Evolutionary conservation across 2,888 invertebrate species (phyloP).

Genomic region (Cryptocephalus moraei): DNA sequence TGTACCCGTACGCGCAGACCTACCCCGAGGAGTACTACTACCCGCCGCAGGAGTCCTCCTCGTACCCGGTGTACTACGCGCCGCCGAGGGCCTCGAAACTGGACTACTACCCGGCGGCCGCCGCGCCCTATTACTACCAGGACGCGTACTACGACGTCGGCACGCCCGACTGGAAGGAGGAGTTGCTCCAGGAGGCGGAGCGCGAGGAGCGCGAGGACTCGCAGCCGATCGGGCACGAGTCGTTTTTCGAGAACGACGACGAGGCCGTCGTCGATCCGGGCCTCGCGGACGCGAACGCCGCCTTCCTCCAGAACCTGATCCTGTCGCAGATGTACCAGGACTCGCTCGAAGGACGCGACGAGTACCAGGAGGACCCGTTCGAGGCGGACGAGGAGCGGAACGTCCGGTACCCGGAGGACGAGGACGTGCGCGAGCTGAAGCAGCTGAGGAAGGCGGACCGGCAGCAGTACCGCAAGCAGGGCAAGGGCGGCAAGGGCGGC

Average conservation of each 20-base stretch:
- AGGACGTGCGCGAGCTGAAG: slow-evolving; percentile 55
- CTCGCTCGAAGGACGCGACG: slow-evolving; percentile 29
- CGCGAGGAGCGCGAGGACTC: slow-evolving; percentile 44
- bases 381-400: slow-evolving; percentile 16
- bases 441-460: slow-evolving; percentile 44
- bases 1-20: slow-evolving; percentile 42
- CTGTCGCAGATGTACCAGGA: slow-evolving; percentile 56
- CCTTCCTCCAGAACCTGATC: slow-evolving; percentile 57
- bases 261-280: slow-evolving; percentile 21
- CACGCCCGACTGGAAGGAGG: slow-evolving; percentile 47
- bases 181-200: slow-evolving; percentile 50
- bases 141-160: slow-evolving; percentile 33
- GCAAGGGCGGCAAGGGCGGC: slow-evolving; percentile 12
- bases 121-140: neutral
- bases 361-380: slow-evolving; percentile 18
- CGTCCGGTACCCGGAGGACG: slow-evolving; percentile 41
- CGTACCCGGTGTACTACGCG: slow-evolving; percentile 37
- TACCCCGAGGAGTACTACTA: slow-evolving; percentile 47
- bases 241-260: slow-evolving; percentile 49
- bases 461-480: slow-evolving; percentile 8
- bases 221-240: slow-evolving; percentile 56
- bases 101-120: slow-evolving; percentile 37
- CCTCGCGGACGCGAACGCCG: slow-evolving; percentile 44
- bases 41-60: slow-evolving; percentile 26
- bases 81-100: slow-evolving; percentile 39